Base-by-base conservation (phyloP, 2,113 vertebrate species). In the Narcine bancroftii region DNA sequence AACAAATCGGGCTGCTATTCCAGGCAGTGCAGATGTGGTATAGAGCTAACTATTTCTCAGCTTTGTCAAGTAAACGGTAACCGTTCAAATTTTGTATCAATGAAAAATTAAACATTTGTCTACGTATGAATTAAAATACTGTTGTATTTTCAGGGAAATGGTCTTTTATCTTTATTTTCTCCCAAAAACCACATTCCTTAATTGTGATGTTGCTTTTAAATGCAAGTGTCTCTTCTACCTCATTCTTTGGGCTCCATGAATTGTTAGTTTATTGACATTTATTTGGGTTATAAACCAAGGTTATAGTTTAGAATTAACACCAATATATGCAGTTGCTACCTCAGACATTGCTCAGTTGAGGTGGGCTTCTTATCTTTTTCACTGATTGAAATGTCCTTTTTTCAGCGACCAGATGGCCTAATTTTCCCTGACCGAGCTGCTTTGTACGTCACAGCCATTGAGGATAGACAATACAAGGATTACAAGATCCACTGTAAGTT, bases 401-500 rank as follows among this genome's bases (percentile, higher is more conserved):
- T 33, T 0, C 92, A 98, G 98, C 97, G 97, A 11, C 97, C 97
- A 0, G 97, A 98, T 42, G 98, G 98, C 2, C 96, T 98, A 72
- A 99, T 99, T 92, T 99, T 99, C 93, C 98, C 98, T 0, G 98
- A 99, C 94, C 96, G 97, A 92, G 97, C 98, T 19, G 98, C 97
- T 0, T 95, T 99, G 47, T 99, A 98, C 0, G 96, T 99, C 93
- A 99, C 97, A 0, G 97, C 98, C 81, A 99, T 99, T 0, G 98
- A 99, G 94, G 98, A 99, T 94, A 92, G 97, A 77, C 98, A 99
- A 93, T 98, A 98, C 95, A 98, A 98, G 95, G 98, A 99, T 94
- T 98, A 99, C 94, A 99, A 98, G 93, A 99, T 99, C 93, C 97
- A 99, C 96, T 99, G 97, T 98, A 94, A 96, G 97, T 95, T 42